Base-by-base conservation (phyloP, 2,888 invertebrate genomes). In the Phorcus lineatus region DNA sequence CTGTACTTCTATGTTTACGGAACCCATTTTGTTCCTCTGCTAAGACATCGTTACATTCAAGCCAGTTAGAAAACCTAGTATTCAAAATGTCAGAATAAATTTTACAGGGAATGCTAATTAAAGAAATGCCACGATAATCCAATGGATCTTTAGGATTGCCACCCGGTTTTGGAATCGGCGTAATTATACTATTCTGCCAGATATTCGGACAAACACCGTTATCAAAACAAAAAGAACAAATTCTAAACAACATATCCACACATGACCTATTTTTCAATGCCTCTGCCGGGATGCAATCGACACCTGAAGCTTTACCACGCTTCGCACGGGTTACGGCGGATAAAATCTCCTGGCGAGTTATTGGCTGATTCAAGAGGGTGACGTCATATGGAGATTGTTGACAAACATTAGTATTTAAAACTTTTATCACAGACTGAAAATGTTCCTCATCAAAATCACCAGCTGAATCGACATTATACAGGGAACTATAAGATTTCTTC, bases 171-270 rank as follows among this genome's bases (percentile, higher is more conserved):
- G 7, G 40, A 28, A 81, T 81, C 6, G 77, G 79, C 36, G 67
- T 76, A 31, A 81, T 79, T 17, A 79, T 77, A 17, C 77, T 57
- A 7, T 17, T 79, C 2, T 28, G 54, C 79, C 76, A 81, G 19
- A 76, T 24, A 19, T 16, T 40, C 19, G 79, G 80, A 11, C 79
- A 54, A 22, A 36, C 47, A 28, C 53, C 77, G 4, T 36, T 9
- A 9, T 67, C 24, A 67, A 79, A 81, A 76, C 81, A 81, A 11
- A 66, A 62, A 7, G 40, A 66, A 28, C 11, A 52, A 17, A 79
- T 52, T 19, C 4, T 53, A 52, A 53, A 54, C n/a, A 79, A 47
- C 1, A 74, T 16, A 16, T 76, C 57, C n/a, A 79, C 19, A 66
- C 53, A 55, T 4, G 17, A 36, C 6, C 67, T 36, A 66, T 81